Evolutionary conservation across 1,140 invertebrate species (phyloP).

Genomic region (Drosophila santomea): DNA sequence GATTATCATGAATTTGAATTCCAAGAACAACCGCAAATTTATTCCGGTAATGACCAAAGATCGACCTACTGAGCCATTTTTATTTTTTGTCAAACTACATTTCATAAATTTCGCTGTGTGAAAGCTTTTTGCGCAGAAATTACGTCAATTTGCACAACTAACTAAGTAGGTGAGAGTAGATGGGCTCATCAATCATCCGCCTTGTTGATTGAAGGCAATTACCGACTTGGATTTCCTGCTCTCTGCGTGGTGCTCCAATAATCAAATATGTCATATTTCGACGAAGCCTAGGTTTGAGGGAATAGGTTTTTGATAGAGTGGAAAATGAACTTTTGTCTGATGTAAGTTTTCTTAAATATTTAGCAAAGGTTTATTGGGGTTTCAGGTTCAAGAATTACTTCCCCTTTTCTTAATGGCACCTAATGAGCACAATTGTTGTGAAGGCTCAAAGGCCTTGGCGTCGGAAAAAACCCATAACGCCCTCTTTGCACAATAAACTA

Average conservation of each 20-base stretch:
- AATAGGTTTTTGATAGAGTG: slow-evolving; percentile 57
- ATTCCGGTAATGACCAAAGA: slow-evolving; percentile 53
- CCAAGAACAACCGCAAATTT: slow-evolving; percentile 30
- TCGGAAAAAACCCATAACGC: slow-evolving; percentile 22
- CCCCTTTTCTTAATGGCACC: not conserved
- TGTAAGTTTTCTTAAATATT: slow-evolving; percentile 55
- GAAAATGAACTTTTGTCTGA: not conserved
- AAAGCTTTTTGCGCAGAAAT: slow-evolving; percentile 56
- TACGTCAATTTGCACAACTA: slow-evolving; percentile 59
- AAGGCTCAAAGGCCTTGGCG: slow-evolving; percentile 7
- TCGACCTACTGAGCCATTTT: slow-evolving; percentile 48
- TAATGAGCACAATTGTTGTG: slow-evolving; percentile 45
- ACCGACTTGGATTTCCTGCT: slow-evolving; percentile 59
- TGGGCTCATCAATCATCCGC: slow-evolving; percentile 66
- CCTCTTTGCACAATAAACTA: slow-evolving; percentile 62
- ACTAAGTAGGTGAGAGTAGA: slow-evolving; percentile 36
- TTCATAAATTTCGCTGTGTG: slow-evolving; percentile 41
- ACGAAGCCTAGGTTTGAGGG: slow-evolving; percentile 44
- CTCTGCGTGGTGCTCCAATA: slow-evolving; percentile 58
- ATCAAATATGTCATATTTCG: slow-evolving; percentile 58
- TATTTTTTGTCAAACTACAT: slow-evolving; percentile 42
- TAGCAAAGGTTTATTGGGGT: slow-evolving; percentile 7
- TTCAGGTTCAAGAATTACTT: slow-evolving; percentile 28
- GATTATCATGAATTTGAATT: slow-evolving; percentile 18
- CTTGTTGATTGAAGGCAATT: slow-evolving; percentile 59